Conservation (phyloP, 2,888 invertebrate genomes). For the Anagyrus pseudococci region DNA sequence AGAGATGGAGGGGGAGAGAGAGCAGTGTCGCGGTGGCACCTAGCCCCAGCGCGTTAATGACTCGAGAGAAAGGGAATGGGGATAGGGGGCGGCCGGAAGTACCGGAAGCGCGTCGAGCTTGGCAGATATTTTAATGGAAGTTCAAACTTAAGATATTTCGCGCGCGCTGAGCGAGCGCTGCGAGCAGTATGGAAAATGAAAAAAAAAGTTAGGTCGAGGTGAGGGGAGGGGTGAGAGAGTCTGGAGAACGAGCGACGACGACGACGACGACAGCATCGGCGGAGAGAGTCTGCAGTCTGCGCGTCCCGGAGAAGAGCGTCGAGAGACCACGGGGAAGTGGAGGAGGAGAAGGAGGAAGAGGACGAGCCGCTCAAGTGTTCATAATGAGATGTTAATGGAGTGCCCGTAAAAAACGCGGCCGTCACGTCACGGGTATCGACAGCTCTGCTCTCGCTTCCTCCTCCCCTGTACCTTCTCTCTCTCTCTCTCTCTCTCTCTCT, state of each 20-base stretch:
- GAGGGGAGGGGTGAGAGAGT: slow-evolving; percentile 13
- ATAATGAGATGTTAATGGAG: slow-evolving; percentile 62
- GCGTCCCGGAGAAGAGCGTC: slow-evolving; percentile 11
- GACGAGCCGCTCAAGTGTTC: slow-evolving; percentile 54
- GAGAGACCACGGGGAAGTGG: not conserved
- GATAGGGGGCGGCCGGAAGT: slow-evolving; percentile 20
- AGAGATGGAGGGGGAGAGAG: no score
- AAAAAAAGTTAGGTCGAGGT: slow-evolving; percentile 28
- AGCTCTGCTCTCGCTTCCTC: slow-evolving; percentile 43
- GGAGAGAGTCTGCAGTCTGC: slow-evolving; percentile 26
- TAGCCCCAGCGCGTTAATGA: slow-evolving; percentile 24
- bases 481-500: slow-evolving; percentile 22
- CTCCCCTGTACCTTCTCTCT: slow-evolving; percentile 17
- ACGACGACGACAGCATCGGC: no score
- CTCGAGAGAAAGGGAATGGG: not conserved
- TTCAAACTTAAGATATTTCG: slow-evolving; percentile 59
- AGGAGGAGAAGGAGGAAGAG: slow-evolving; percentile 3
- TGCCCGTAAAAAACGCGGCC: slow-evolving; percentile 54
- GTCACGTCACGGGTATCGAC: slow-evolving; percentile 58
- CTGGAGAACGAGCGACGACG: slow-evolving; percentile 12
- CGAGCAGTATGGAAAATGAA: slow-evolving; percentile 20
- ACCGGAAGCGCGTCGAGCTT: slow-evolving; percentile 41
- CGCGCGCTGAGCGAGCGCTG: slow-evolving; percentile 31
- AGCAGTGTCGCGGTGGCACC: not conserved
- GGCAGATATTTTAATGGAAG: slow-evolving; percentile 60